Conservation (phyloP, 2,113 vertebrate species). For the Vulpes ferrilata region DNA sequence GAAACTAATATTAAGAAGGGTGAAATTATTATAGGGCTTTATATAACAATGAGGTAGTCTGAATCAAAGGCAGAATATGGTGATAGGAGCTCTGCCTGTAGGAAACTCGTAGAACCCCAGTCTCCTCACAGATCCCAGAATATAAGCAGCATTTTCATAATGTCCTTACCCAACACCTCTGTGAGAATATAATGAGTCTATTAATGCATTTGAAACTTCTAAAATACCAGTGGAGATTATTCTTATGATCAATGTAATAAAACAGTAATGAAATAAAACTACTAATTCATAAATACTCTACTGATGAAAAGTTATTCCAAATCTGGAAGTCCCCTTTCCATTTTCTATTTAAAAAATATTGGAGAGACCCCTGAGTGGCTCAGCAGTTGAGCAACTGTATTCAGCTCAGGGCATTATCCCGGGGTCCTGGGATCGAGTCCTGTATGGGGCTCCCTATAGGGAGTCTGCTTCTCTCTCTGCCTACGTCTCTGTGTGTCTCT, state of each 20-base stretch:
- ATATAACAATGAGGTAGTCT: background rate
- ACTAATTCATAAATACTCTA: background rate
- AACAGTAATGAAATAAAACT: constrained; percentile 5
- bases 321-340: background rate
- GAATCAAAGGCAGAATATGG: background rate
- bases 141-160: background rate
- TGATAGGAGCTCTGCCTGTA: background rate
- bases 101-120: background rate
- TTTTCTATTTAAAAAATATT: constrained; percentile 21
- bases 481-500: no score
- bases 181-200: background rate
- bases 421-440: no score
- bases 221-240: background rate
- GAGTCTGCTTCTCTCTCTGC: no score
- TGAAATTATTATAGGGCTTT: background rate
- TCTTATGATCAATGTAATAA: background rate
- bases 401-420: no score
- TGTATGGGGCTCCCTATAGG: no score
- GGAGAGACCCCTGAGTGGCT: background rate
- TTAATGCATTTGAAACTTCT: background rate
- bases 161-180: background rate
- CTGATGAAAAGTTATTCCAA: constrained; percentile 30
- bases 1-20: background rate
- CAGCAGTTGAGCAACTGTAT: no score
- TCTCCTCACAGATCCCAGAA: background rate